These are phyloP conservation scores for Condylura cristata DNA, from an alignment of 2,113 vertebrate genomes.

Conservation along the genomic window DNA sequence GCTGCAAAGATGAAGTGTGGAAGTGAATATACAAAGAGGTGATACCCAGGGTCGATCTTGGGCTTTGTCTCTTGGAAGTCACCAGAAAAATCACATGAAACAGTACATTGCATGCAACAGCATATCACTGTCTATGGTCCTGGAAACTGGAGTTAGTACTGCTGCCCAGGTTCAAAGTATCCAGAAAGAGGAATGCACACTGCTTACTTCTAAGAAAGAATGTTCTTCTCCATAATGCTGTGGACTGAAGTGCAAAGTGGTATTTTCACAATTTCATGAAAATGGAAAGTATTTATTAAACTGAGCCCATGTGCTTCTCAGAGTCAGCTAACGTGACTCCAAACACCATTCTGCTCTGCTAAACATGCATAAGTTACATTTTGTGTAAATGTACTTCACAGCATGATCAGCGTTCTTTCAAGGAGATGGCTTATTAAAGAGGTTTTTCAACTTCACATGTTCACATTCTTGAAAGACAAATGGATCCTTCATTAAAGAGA, in stretches of 20 bases:
- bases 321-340: conserved; percentile 32
- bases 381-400: conserved; percentile 49
- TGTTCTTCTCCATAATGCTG: conserved; percentile 4
- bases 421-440: conserved; percentile 67
- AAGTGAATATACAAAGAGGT: conserved; percentile 61
- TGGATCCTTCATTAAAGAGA: conserved; percentile 80
- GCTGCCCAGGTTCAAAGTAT: conserved; percentile 55
- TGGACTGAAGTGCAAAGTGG: background rate
- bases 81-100: conserved; percentile 49
- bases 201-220: conserved; percentile 51
- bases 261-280: conserved; percentile 51
- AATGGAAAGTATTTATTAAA: conserved; percentile 59
- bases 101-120: background rate
- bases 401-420: conserved; percentile 62
- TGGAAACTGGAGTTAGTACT: conserved; percentile 3
- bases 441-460: conserved; percentile 74
- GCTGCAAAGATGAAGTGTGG: conserved; percentile 55
- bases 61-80: conserved; percentile 58
- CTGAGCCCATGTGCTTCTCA: conserved; percentile 24
- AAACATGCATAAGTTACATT: conserved; percentile 54
- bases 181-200: background rate
- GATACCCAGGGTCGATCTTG: conserved; percentile 35
- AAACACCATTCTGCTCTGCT: conserved; percentile 41
- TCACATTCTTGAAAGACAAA: conserved; percentile 79
- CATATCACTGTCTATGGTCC: conserved; percentile 11